Evolutionary conservation across 2,797 vertebrate genomes (phyloP).

Genomic region (Xiphorhynchus erythropygius): DNA sequence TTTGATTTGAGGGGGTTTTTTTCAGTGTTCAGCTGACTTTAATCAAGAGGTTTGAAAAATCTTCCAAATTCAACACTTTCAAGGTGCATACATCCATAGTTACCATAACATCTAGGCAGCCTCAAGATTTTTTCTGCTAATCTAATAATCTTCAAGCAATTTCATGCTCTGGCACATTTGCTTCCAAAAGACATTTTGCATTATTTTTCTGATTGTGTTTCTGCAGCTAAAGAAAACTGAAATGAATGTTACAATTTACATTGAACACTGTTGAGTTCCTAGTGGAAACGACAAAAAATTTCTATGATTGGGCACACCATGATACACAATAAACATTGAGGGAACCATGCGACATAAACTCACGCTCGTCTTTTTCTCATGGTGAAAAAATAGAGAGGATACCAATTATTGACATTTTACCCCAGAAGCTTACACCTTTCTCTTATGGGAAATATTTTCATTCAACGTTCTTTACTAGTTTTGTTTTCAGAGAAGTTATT

Average conservation of each 20-base stretch:
- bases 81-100: background rate
- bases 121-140: background rate
- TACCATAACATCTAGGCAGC: background rate
- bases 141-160: conserved; percentile 9
- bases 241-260: background rate
- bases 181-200: background rate
- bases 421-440: background rate
- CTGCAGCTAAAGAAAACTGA: background rate
- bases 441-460: background rate
- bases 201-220: background rate
- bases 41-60: background rate
- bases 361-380: background rate
- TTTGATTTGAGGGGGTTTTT: background rate
- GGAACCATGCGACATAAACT: background rate
- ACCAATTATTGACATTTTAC: background rate
- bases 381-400: background rate
- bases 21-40: background rate
- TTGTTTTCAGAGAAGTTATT: background rate
- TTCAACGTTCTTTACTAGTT: background rate
- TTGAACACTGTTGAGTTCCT: background rate
- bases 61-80: background rate
- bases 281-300: background rate
- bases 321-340: background rate
- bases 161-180: conserved; percentile 20
- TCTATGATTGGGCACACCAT: background rate